phyloP scores from a whole-genome alignment of 2,888 invertebrate species.

The Drosophila kuntzei region DNA sequence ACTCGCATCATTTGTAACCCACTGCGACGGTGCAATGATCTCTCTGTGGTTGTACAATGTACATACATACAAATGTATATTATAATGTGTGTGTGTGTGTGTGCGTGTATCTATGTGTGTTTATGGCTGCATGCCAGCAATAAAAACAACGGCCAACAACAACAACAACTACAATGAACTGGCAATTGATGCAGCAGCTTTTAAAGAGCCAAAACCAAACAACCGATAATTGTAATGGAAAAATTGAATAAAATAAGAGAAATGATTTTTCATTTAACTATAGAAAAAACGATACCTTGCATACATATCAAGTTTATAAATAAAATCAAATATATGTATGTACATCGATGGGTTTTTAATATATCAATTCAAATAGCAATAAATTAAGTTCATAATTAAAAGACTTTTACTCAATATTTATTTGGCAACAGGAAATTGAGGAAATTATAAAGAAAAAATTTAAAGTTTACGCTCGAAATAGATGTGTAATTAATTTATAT shows the following conservation, averaged over 20 bases:
- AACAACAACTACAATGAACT: constrained; percentile 20
- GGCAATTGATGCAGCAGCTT: constrained; percentile 46
- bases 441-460: constrained; percentile 7
- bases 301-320: neutral
- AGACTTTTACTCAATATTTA: constrained; percentile 1
- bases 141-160: constrained; percentile 20
- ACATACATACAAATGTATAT: too few species aligned
- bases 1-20: constrained; percentile 63
- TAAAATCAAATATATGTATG: neutral
- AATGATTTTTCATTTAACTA: constrained; percentile 30
- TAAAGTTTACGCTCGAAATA: neutral
- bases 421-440: neutral
- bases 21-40: constrained; percentile 67
- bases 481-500: constrained; percentile 1
- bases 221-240: constrained; percentile 53
- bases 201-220: constrained; percentile 43
- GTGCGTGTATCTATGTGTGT: constrained; percentile 24
- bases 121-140: constrained; percentile 62
- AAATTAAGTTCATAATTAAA: neutral
- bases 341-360: neutral
- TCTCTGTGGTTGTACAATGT: constrained; percentile 39
- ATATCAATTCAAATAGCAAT: neutral
- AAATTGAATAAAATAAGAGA: constrained; percentile 40
- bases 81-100: constrained; percentile 9
- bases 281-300: too few species aligned